Evolutionary conservation across 1,140 invertebrate genomes (phyloP), one percentile per base, ranked within the genome.

Genomic region (Druon quercuslanigerum): DNA sequence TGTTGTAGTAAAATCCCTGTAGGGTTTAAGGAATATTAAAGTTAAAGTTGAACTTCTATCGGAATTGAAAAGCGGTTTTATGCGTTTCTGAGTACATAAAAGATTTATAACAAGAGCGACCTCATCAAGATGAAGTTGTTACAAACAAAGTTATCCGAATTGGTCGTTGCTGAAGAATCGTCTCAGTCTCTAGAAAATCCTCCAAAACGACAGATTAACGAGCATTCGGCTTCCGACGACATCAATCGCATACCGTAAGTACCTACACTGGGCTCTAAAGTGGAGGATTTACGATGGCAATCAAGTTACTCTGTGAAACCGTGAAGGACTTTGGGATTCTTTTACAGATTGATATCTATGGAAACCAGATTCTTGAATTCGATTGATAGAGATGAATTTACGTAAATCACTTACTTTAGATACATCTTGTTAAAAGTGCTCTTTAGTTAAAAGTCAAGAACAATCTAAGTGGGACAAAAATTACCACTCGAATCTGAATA

Each of bases 331-430:
- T 79, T 77, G 79, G 54, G 80, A 83, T 77, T 79, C 79, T 73
- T 60, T 76, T 75, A 71, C 77, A 81, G 82, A 81, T 81, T 83
- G 82, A 81, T 83, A 83, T 83, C 82, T 76, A 81, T 79, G 77
- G 70, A 73, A 83, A 80, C 54, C 79, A 79, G 77, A 83, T 80
- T 79, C 79, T 71, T 71, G 71, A 71, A 81, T 74, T 83, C 81
- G 25, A 19, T 51, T 73, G 74, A 78, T 75, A 74, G 71, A 79
- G 75, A 83, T 73, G 75, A 54, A 79, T 79, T 52, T 19, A n/a
- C 17, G 20, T 56, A 9, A 46, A 46, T 11, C 11, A 46, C 7
- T 46, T 46, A 46, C 40, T 46, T 6, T 1, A 9, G 40, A 46
- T 46, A 46, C 40, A 46, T 46, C 40, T 46, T 46, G 9, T 11